A percentile compares a stretch with the other conserved stretches of the same genome.
Evolutionary conservation across 2,888 invertebrate genomes (phyloP).

Genomic region (Callyntrura guangdongensis): DNA sequence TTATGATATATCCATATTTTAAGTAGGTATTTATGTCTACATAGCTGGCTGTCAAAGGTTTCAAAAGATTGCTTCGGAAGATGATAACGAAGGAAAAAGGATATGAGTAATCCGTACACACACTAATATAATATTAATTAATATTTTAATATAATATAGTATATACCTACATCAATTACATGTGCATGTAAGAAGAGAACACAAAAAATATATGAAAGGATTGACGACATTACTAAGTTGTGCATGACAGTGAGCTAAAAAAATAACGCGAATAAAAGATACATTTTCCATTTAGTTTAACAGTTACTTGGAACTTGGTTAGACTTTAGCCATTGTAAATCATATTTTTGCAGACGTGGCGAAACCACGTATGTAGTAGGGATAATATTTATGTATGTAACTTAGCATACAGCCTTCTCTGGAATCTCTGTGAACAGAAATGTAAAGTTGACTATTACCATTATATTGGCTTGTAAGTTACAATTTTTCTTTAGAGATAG

Average conservation of each 20-base stretch:
- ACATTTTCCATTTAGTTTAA: no score
- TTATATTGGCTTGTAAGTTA: not conserved
- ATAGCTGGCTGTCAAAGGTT: constrained; percentile 57
- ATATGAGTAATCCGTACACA: constrained; percentile 42
- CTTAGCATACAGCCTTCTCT: not conserved
- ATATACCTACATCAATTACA: not conserved
- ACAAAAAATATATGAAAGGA: not conserved
- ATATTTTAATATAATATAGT: not conserved
- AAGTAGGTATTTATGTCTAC: constrained; percentile 12
- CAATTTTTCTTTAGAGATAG: not conserved
- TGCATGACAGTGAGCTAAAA: not conserved
- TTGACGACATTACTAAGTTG: not conserved
- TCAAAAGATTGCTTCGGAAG: constrained; percentile 66
- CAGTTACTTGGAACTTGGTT: not conserved
- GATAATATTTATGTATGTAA: not conserved
- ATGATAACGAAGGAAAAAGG: constrained; percentile 48
- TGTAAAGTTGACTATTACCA: no score
- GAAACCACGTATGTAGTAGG: not conserved
- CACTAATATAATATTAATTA: not conserved
- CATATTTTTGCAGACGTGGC: constrained; percentile 29
- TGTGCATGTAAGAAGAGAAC: not conserved
- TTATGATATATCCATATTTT: constrained; percentile 16
- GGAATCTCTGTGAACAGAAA: not conserved
- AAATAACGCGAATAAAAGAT: constrained; percentile 13
- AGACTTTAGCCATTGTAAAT: constrained; percentile 4